These are phyloP conservation scores for Spongilla lacustris DNA, from an alignment of 37 sponge, comb jelly and placozoan genomes.

Conservation along the genomic window DNA sequence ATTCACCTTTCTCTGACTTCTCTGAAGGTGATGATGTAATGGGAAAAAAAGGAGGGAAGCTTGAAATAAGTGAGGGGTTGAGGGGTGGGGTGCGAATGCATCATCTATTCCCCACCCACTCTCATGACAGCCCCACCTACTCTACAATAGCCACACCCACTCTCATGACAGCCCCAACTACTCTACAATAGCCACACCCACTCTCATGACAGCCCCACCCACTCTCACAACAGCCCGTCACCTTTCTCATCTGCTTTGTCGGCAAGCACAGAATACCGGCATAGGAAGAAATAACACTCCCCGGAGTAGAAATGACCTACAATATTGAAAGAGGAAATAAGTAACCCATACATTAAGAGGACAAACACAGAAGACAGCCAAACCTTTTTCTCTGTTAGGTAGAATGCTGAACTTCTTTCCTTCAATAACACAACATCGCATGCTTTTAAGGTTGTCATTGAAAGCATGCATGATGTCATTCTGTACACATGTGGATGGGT, in stretches of 20 bases:
- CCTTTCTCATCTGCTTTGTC: constrained; percentile 38
- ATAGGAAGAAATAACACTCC: constrained; percentile 94
- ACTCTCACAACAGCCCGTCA: no score
- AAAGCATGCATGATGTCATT: constrained; percentile 28
- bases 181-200: no score
- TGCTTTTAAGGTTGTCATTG: constrained; percentile 50
- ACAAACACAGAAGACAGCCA: no score
- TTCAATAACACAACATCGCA: constrained; percentile 91
- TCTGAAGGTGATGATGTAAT: no score
- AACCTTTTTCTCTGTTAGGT: constrained; percentile 82
- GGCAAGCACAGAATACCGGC: constrained; percentile 69
- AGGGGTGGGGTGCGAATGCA: no score
- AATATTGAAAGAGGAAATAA: not conserved
- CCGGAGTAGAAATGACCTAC: constrained; percentile 90
- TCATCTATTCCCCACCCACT: no score
- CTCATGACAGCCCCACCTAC: no score
- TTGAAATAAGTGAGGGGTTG: no score
- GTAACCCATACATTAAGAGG: no score
- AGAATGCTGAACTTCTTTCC: constrained; percentile 85
- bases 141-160: no score
- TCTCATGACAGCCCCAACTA: no score
- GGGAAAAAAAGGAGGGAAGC: not conserved
- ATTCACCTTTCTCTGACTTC: not conserved
- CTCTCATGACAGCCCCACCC: no score
- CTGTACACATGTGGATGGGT: constrained; percentile 1